Percentiles rank a stretch among this genome's conserved stretches.
These are phyloP conservation scores for Nothobranchius kuhntae DNA, from an alignment of 2,113 vertebrate species.

Conservation along the genomic window DNA sequence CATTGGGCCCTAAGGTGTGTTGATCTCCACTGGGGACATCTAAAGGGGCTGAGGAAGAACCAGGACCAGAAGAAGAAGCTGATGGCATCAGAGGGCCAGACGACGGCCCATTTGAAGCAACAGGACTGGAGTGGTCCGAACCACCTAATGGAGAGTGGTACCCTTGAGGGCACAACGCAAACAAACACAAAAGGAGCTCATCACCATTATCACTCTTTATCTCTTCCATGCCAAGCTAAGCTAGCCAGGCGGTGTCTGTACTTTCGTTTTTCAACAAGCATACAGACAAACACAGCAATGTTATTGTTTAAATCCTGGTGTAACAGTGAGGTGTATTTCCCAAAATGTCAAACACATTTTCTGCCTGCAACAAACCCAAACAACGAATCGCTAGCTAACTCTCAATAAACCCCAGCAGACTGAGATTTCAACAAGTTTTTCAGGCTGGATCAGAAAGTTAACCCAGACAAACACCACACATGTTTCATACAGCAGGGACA, in stretches of 20 bases:
- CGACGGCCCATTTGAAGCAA: conserved; percentile 89
- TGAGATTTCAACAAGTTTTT: conserved; percentile 24
- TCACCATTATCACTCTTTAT: neutral
- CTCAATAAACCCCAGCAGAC: neutral
- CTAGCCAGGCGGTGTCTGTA: neutral
- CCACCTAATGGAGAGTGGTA: conserved; percentile 92
- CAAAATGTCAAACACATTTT: conserved; percentile 15
- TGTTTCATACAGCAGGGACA: neutral
- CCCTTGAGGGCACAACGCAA: conserved; percentile 72
- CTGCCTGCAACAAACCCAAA: neutral
- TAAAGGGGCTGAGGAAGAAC: conserved; percentile 80
- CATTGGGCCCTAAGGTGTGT: conserved; percentile 81
- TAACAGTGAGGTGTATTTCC: neutral
- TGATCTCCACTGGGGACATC: conserved; percentile 82
- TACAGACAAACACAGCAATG: too few species aligned
- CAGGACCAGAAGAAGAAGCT: conserved; percentile 71
- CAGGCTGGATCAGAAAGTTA: conserved; percentile 2
- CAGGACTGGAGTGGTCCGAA: conserved; percentile 92
- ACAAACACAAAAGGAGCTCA: neutral
- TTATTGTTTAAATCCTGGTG: neutral
- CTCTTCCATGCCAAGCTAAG: neutral
- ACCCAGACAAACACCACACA: neutral
- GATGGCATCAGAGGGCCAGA: conserved; percentile 85
- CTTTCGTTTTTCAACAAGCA: neutral
- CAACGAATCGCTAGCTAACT: neutral